phyloP scores from a whole-genome alignment of 2,888 invertebrate species.

The Andrena marginata region DNA sequence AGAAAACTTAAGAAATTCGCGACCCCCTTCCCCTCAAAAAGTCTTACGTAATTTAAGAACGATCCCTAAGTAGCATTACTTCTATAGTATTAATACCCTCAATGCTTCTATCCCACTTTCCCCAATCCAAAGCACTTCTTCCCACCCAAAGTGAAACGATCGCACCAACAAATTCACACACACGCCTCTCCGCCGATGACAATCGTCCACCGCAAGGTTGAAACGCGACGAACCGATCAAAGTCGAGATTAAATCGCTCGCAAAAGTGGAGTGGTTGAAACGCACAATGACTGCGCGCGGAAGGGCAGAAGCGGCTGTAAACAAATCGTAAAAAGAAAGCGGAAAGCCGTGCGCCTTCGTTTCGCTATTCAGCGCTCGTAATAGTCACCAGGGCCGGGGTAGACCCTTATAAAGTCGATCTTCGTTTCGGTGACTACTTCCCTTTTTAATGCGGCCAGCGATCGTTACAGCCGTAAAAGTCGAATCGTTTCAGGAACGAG shows the following conservation, averaged over 20 bases:
- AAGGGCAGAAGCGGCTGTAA: conserved; percentile 77
- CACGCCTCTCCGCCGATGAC: too few relatives aligned
- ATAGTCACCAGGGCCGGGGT: conserved; percentile 59
- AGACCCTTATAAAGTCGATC: conserved; percentile 77
- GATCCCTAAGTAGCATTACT: too few relatives aligned
- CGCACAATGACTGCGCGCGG: conserved; percentile 67
- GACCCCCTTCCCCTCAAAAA: too few relatives aligned
- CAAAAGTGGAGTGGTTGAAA: conserved; percentile 70
- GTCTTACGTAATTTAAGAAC: too few relatives aligned
- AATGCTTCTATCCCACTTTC: too few relatives aligned
- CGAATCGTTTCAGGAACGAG: conserved; percentile 70
- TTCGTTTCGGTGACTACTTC: conserved; percentile 74
- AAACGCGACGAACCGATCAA: conserved; percentile 42
- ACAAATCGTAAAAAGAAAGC: conserved; percentile 82
- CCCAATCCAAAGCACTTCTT: too few relatives aligned
- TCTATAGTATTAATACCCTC: too few relatives aligned
- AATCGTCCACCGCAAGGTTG: not conserved
- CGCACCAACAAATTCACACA: too few relatives aligned
- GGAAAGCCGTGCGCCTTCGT: conserved; percentile 58
- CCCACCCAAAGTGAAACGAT: too few relatives aligned
- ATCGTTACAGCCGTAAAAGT: conserved; percentile 73
- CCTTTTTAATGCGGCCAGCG: conserved; percentile 73
- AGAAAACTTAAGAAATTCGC: too few relatives aligned
- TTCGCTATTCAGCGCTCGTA: conserved; percentile 70
- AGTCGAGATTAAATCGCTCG: conserved; percentile 68